Evolutionary conservation across 2,113 vertebrate genomes (phyloP).

Genomic region (Dicrurus megarhynchus): DNA sequence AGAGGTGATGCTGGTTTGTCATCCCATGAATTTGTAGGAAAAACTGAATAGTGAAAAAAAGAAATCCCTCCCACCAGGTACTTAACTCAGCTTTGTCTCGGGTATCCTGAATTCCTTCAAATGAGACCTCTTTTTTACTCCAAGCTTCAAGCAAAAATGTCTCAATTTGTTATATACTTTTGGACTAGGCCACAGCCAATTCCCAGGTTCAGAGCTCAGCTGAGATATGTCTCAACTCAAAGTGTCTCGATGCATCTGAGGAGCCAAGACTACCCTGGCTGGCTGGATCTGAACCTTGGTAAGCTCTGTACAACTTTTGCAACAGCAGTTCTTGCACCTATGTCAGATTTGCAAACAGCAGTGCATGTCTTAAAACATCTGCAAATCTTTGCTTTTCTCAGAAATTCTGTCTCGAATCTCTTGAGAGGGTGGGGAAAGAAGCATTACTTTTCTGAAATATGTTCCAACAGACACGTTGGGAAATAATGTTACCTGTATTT

Average conservation of each 20-base stretch:
- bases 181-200: neutral
- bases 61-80: neutral
- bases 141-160: neutral
- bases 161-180: neutral
- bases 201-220: neutral
- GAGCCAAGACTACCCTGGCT: neutral
- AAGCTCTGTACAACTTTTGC: neutral
- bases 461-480: neutral
- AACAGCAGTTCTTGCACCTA: neutral
- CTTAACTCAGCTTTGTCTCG: neutral
- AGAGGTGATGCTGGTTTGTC: neutral
- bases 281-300: neutral
- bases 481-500: neutral
- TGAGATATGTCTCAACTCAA: neutral
- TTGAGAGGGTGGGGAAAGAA: neutral
- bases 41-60: neutral
- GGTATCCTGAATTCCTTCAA: neutral
- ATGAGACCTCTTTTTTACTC: neutral
- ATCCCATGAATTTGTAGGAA: neutral
- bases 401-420: neutral
- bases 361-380: neutral
- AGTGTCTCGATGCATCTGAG: neutral
- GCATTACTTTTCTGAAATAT: neutral
- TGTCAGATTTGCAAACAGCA: neutral
- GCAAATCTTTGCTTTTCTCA: neutral